A percentile compares a stretch with the other conserved stretches of the same genome.
phyloP scores from a whole-genome alignment of 1,140 invertebrate species.

The Myzus persicae region DNA sequence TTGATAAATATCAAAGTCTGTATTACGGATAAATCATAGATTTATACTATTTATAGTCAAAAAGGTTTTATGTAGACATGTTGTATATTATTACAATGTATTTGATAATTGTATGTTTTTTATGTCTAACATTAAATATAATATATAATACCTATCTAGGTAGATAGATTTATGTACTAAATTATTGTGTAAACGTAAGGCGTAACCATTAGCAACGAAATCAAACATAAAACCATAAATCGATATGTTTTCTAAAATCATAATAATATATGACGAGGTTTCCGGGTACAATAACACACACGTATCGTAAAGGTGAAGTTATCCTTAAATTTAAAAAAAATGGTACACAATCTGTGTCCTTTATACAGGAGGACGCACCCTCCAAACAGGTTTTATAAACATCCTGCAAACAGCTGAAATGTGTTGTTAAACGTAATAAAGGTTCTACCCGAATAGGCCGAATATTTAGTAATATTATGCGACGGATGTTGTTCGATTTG shows the following conservation, averaged over 20 bases:
- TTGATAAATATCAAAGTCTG: not conserved
- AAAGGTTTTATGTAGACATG: not conserved
- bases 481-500: not conserved
- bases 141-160: not conserved
- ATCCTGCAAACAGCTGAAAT: not conserved
- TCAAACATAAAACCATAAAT: constrained; percentile 21
- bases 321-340: not conserved
- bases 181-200: not conserved
- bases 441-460: not conserved
- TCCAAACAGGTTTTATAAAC: constrained; percentile 11
- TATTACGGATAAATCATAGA: not conserved
- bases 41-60: not conserved
- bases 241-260: not conserved
- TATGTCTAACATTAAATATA: not conserved
- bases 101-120: not conserved
- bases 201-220: constrained; percentile 22
- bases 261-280: not conserved
- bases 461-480: not conserved
- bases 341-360: not conserved
- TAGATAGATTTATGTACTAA: not conserved
- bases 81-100: not conserved
- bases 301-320: not conserved
- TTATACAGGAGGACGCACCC: not conserved
- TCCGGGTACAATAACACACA: not conserved
- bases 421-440: not conserved